phyloP scores from a whole-genome alignment of 2,797 vertebrate genomes.

The Anniella stebbinsi region DNA sequence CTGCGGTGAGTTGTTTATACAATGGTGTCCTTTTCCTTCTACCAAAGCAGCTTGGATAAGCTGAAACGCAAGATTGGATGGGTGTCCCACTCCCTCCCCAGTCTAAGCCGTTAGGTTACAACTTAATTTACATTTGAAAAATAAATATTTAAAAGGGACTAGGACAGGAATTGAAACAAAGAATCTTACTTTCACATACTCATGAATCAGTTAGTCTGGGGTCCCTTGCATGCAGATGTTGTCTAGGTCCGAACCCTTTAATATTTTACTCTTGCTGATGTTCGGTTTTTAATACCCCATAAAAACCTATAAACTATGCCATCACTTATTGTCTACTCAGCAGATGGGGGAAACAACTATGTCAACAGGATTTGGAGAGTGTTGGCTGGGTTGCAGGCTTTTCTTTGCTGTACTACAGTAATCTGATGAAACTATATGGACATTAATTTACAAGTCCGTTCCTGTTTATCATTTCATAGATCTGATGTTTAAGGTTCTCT shows the following conservation, averaged over 20 bases:
- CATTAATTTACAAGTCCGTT: slow-evolving; percentile 31
- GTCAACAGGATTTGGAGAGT: slow-evolving; percentile 45
- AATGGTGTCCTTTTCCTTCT: slow-evolving; percentile 71
- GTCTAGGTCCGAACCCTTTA: slow-evolving; percentile 47
- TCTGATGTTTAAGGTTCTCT: slow-evolving; percentile 42
- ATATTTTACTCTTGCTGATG: slow-evolving; percentile 44
- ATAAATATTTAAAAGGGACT: slow-evolving; percentile 80
- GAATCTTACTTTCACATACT: slow-evolving; percentile 27
- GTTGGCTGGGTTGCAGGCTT: slow-evolving; percentile 1
- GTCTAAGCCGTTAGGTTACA: slow-evolving; percentile 67
- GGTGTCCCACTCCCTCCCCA: neutral
- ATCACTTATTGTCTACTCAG: slow-evolving; percentile 43
- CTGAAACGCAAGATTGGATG: slow-evolving; percentile 34
- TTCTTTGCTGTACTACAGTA: slow-evolving; percentile 21
- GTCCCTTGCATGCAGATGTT: slow-evolving; percentile 20
- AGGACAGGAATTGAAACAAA: slow-evolving; percentile 66
- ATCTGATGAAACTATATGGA: neutral
- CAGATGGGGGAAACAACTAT: slow-evolving; percentile 40
- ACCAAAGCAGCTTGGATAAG: slow-evolving; percentile 58
- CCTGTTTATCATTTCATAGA: slow-evolving; percentile 32
- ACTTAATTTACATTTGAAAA: slow-evolving; percentile 73
- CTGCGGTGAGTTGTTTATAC: slow-evolving; percentile 66
- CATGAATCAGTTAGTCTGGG: slow-evolving; percentile 49
- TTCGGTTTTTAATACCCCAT: slow-evolving; percentile 50
- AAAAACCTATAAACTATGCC: slow-evolving; percentile 50